These are phyloP conservation scores for Eunapius fragilis DNA, from an alignment of 37 sponge, comb jelly and placozoan species.

Conservation along the genomic window DNA sequence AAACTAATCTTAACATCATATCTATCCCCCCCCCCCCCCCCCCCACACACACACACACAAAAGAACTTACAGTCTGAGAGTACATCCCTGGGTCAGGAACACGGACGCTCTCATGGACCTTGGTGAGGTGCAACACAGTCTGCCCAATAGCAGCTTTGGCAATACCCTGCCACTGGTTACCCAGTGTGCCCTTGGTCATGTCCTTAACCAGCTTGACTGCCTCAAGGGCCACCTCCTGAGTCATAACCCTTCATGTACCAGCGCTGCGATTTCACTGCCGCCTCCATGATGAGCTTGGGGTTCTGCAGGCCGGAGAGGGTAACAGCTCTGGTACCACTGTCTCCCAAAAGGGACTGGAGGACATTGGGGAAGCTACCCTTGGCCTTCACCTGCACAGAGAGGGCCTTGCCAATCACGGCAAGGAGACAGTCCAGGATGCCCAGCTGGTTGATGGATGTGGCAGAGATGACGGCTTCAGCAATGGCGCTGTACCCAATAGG, in stretches of 20 bases:
- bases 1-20: no score
- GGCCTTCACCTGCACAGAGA: constrained; percentile 79
- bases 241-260: constrained; percentile 81
- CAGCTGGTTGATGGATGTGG: constrained; percentile 60
- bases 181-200: constrained; percentile 77
- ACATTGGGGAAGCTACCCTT: constrained; percentile 66
- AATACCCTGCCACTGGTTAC: constrained; percentile 75
- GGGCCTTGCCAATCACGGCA: constrained; percentile 75
- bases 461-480: constrained; percentile 79
- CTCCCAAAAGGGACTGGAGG: constrained; percentile 51
- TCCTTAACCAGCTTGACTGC: constrained; percentile 80
- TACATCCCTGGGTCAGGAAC: constrained; percentile 75
- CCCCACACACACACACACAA: constrained; percentile 16
- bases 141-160: constrained; percentile 88
- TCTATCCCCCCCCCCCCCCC: neutral
- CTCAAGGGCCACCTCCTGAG: constrained; percentile 84
- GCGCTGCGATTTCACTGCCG: constrained; percentile 41
- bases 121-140: constrained; percentile 87
- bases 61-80: constrained; percentile 75
- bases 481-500: constrained; percentile 86
- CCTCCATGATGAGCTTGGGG: constrained; percentile 69
- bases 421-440: constrained; percentile 89
- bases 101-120: constrained; percentile 65
- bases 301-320: constrained; percentile 48
- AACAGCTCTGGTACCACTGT: constrained; percentile 42